phyloP scores from a whole-genome alignment of 2,797 vertebrate genomes.

The Propithecus perrieri region DNA sequence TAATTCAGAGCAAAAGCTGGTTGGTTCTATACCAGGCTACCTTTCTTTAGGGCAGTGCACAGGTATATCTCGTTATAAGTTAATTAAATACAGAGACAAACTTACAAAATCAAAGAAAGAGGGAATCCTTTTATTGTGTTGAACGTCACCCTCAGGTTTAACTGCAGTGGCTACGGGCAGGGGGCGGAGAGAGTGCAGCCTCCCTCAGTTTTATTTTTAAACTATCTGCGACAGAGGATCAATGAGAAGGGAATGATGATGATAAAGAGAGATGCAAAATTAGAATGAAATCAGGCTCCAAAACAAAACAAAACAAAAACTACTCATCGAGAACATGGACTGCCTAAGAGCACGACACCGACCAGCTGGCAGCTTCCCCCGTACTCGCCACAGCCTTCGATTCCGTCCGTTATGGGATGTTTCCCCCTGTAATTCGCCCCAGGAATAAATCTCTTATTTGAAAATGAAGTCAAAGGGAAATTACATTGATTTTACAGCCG shows the following conservation, averaged over 20 bases:
- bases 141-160: neutral
- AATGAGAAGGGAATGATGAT: neutral
- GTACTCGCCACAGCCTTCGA: rapidly evolving
- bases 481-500: neutral
- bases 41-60: neutral
- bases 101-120: neutral
- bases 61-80: neutral
- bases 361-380: rapidly evolving
- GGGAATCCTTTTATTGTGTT: neutral
- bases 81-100: neutral
- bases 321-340: rapidly evolving
- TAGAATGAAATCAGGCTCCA: neutral
- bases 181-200: rapidly evolving
- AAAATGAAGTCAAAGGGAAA: conserved; percentile 6
- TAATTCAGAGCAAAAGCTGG: neutral
- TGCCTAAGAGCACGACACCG: rapidly evolving
- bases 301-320: neutral
- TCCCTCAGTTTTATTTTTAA: neutral
- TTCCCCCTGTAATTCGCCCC: rapidly evolving
- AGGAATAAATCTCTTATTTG: neutral
- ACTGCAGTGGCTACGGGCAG: neutral
- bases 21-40: neutral
- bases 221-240: neutral
- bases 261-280: neutral
- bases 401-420: neutral